Base-by-base conservation (phyloP, 2,113 vertebrate species). In the Colossoma macropomum region DNA sequence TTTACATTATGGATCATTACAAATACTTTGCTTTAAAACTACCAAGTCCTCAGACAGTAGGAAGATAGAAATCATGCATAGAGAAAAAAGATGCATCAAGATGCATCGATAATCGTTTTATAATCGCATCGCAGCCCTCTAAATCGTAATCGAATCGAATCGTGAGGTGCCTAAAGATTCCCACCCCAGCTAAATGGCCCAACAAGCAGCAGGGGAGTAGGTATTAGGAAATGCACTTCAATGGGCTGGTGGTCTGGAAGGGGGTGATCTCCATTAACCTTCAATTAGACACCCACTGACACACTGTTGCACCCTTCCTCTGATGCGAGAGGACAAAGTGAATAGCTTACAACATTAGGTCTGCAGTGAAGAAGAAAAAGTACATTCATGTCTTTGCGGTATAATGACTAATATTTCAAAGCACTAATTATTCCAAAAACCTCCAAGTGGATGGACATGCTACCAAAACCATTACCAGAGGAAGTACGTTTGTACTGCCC, bases 231-330 rank as follows among this genome's bases (percentile, higher is more conserved):
- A 62, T 62, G 69, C 38, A 41, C 3, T 41, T 45, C 11, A 45
- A 41, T 23, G 12, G 9, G 23, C 38, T 45, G 32, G 10, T n/a
- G 32, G 60, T 52, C 17, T 75, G 59, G 80, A 75, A 73, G 54
- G 38, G 66, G 52, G 66, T 62, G 63, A 75, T 68, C 48, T 28
- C n/a, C 7, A 82, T 76, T 82, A 56, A 76, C 48, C 73, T 82
- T 66, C 45, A 82, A 68, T 75, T 38, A 75, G 63, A 79, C 48
- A 30, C 76, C 27, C 41, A 52, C 30, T 48, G 38, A 73, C 38
- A 45, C 34, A 41, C 68, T 32, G 19, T 34, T 73, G n/a, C 79
- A 50, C 27, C 59, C 41, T 25, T 63, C 17, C 38, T 70, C 19
- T 73, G 34, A 63, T 73, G 27, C 56, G 56, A 9, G 7, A 77